Evolutionary conservation across 2,797 vertebrate species (phyloP).

Genomic region (Anomalospiza imberbis): DNA sequence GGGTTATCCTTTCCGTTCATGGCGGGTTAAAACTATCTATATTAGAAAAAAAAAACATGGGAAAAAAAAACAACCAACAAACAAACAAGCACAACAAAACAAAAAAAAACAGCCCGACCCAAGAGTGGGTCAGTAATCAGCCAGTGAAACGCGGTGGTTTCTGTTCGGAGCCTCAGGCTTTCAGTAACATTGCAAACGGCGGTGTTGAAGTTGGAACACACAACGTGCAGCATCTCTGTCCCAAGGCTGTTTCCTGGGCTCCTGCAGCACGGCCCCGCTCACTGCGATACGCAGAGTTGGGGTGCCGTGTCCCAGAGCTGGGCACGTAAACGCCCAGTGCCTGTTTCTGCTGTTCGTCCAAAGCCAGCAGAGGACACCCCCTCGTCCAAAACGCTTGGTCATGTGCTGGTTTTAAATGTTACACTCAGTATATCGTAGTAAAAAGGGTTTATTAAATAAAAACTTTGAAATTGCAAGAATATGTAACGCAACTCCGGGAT

Average conservation of each 20-base stretch:
- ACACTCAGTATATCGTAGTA: not conserved
- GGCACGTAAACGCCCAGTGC: not conserved
- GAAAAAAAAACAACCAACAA: rapidly evolving
- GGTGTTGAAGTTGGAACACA: not conserved
- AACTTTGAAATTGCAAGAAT: not conserved
- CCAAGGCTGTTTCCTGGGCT: not conserved
- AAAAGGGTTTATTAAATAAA: rapidly evolving
- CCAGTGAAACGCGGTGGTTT: not conserved
- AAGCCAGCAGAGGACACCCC: not conserved
- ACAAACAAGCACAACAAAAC: not conserved
- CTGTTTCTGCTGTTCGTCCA: not conserved
- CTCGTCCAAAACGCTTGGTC: not conserved
- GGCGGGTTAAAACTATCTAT: not conserved
- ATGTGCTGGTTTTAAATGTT: rapidly evolving
- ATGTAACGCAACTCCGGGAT: not conserved
- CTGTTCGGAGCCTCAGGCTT: not conserved
- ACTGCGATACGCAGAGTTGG: rapidly evolving
- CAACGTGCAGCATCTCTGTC: rapidly evolving
- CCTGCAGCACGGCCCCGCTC: not conserved
- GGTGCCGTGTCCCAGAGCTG: not conserved
- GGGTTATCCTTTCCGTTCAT: not conserved
- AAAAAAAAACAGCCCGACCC: not conserved
- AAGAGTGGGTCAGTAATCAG: not conserved
- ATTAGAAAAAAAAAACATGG: not conserved
- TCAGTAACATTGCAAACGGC: not conserved